A percentile compares a stretch with the other conserved stretches of the same genome.
phyloP scores from a whole-genome alignment of 2,113 vertebrate species.

The Aptenodytes forsteri region DNA sequence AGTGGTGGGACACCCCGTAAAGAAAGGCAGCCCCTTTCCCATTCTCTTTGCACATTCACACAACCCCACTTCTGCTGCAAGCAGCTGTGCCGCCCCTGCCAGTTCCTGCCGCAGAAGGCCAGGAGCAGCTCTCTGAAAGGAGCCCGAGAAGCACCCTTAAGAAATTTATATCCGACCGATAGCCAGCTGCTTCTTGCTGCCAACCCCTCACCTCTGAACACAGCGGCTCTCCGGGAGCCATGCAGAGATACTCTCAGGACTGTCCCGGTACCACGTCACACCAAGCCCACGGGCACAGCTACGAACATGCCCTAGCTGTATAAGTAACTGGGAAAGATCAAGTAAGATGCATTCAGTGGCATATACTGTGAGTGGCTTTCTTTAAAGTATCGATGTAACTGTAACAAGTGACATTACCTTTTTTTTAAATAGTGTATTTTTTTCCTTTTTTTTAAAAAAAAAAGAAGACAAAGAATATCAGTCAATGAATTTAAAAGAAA shows the following conservation, averaged over 20 bases:
- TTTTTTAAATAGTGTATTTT: constrained; percentile 77
- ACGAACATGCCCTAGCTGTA: neutral
- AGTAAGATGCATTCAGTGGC: neutral
- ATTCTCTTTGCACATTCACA: neutral
- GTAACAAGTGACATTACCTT: constrained; percentile 74
- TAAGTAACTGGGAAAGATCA: neutral
- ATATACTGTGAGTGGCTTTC: constrained; percentile 60
- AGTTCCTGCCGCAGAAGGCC: neutral
- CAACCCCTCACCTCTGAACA: neutral
- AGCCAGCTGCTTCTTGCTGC: neutral
- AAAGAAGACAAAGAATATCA: constrained; percentile 60
- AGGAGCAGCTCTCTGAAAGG: neutral
- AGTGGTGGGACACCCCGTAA: neutral
- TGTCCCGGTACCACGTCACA: neutral
- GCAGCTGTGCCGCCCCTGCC: neutral
- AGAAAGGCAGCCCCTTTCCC: neutral
- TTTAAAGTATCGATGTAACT: constrained; percentile 68
- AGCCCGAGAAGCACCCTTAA: neutral
- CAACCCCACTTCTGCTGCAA: neutral
- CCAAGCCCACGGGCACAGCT: neutral
- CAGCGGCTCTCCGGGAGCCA: neutral
- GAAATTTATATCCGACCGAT: rapidly evolving
- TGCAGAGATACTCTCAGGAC: neutral
- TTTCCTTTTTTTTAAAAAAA: constrained; percentile 45
- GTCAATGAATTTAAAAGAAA: constrained; percentile 71